A percentile compares a stretch with the other conserved stretches of the same genome.
Evolutionary conservation across 2,888 invertebrate genomes (phyloP).

Genomic region (Incurvaria masculella): DNA sequence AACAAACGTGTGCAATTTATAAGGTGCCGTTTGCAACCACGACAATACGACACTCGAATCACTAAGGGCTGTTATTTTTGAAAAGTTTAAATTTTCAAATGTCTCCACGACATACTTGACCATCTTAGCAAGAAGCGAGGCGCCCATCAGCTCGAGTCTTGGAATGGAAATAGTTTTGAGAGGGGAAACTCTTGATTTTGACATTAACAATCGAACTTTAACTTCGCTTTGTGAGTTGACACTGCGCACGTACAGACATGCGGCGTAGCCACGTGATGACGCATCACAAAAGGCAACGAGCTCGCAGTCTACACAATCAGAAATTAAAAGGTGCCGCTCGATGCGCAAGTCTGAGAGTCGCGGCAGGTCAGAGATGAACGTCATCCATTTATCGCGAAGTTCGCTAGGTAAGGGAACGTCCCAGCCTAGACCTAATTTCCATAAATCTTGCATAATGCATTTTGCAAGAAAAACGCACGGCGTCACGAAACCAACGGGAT

Average conservation of each 20-base stretch:
- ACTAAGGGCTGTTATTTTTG: slow-evolving; percentile 10
- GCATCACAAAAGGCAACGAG: background rate
- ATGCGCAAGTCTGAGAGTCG: background rate
- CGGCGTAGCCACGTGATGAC: background rate
- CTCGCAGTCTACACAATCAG: background rate
- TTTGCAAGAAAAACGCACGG: slow-evolving; percentile 8
- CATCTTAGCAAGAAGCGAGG: slow-evolving; percentile 2
- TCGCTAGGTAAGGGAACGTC: slow-evolving; percentile 3
- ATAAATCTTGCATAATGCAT: slow-evolving; percentile 9
- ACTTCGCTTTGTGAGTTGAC: background rate
- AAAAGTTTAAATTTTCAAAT: background rate
- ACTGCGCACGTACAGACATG: background rate
- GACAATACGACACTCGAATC: slow-evolving; percentile 15
- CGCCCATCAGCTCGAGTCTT: slow-evolving; percentile 12
- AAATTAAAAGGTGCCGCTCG: background rate
- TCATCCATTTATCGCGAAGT: background rate
- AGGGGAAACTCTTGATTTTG: slow-evolving; percentile 13
- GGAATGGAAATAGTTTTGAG: slow-evolving; percentile 10
- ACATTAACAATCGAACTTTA: slow-evolving; percentile 8
- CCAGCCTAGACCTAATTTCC: slow-evolving; percentile 10
- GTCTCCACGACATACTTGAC: background rate
- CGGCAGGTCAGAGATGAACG: background rate
- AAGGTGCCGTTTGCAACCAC: slow-evolving; percentile 13
- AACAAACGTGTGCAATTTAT: slow-evolving; percentile 16
- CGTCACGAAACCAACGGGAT: background rate